A percentile compares a stretch with the other conserved stretches of the same genome.
Evolutionary conservation across 2,888 invertebrate genomes (phyloP).

Genomic region (Icerya purchasi): DNA sequence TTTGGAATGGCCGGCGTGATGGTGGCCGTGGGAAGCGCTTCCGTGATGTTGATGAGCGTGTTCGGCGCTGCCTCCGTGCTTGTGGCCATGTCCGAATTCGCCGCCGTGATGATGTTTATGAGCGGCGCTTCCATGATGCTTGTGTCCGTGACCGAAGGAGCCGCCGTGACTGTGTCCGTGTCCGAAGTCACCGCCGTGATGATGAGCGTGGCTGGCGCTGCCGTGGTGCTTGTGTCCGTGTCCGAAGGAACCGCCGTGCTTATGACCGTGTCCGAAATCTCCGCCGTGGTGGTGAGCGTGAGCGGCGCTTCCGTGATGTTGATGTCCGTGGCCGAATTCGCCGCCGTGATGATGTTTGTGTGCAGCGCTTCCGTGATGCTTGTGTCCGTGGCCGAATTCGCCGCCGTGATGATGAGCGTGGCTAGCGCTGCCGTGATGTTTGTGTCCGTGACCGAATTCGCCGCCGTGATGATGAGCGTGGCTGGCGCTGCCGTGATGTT

Average conservation of each 20-base stretch:
- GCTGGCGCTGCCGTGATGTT: slow-evolving; percentile 15
- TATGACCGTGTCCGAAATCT: slow-evolving; percentile 13
- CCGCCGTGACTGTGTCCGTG: slow-evolving; percentile 18
- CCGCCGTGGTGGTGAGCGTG: slow-evolving; percentile 20
- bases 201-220: slow-evolving; percentile 19
- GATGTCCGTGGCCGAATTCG: slow-evolving; percentile 11
- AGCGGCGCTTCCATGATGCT: slow-evolving; percentile 17
- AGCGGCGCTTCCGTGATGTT: slow-evolving; percentile 17
- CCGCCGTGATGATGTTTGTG: slow-evolving; percentile 15
- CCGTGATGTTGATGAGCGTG: slow-evolving; percentile 19
- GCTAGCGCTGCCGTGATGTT: slow-evolving; percentile 14
- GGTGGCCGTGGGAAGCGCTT: slow-evolving; percentile 18
- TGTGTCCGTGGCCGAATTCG: slow-evolving; percentile 13
- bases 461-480: slow-evolving; percentile 16
- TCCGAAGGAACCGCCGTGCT: slow-evolving; percentile 16
- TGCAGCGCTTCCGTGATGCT: slow-evolving; percentile 13
- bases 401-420: slow-evolving; percentile 15
- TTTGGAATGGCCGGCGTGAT: slow-evolving; percentile 18
- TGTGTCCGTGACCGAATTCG: slow-evolving; percentile 14
- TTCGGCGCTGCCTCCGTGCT: slow-evolving; percentile 17
- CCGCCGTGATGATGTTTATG: slow-evolving; percentile 19
- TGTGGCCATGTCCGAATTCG: slow-evolving; percentile 17
- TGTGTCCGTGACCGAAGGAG: slow-evolving; percentile 16
- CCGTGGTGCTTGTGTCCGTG: slow-evolving; percentile 19
- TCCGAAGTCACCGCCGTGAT: slow-evolving; percentile 18